Conservation (phyloP, 2,113 vertebrate species). For the Mormyrus iriodes region DNA sequence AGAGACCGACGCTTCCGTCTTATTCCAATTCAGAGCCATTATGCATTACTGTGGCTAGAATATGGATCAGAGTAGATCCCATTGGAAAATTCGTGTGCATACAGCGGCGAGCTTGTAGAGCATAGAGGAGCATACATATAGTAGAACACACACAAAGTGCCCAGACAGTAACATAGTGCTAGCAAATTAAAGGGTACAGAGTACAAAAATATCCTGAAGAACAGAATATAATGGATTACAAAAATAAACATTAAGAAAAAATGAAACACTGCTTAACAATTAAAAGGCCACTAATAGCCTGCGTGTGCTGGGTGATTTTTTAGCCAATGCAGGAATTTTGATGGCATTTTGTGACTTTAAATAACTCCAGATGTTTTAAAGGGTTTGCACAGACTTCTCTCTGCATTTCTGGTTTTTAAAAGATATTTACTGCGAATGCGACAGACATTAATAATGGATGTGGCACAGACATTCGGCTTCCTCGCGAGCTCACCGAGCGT, state of each 20-base stretch:
- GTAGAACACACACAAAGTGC: neutral
- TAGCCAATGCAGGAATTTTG: neutral
- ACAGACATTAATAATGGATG: neutral
- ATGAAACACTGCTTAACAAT: neutral
- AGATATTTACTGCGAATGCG: neutral
- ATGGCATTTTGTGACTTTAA: neutral
- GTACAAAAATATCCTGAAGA: neutral
- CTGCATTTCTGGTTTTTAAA: neutral
- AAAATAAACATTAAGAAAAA: neutral
- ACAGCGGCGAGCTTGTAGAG: neutral
- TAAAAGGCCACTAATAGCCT: neutral
- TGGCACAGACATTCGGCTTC: neutral
- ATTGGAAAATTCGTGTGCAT: neutral
- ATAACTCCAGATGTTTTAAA: neutral
- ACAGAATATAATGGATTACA: neutral
- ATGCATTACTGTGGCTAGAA: neutral
- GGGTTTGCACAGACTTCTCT: neutral
- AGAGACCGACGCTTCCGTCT: neutral
- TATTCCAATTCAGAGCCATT: neutral
- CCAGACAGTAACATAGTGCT: neutral
- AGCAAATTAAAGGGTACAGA: too few species aligned
- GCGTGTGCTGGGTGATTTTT: neutral
- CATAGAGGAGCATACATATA: neutral
- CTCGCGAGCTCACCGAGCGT: slow-evolving; percentile 53
- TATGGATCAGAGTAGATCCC: neutral